A percentile compares a stretch with the other conserved stretches of the same genome.
These are phyloP conservation scores for Temnothorax rugatulus DNA, from an alignment of 2,888 invertebrate species.

Conservation along the genomic window DNA sequence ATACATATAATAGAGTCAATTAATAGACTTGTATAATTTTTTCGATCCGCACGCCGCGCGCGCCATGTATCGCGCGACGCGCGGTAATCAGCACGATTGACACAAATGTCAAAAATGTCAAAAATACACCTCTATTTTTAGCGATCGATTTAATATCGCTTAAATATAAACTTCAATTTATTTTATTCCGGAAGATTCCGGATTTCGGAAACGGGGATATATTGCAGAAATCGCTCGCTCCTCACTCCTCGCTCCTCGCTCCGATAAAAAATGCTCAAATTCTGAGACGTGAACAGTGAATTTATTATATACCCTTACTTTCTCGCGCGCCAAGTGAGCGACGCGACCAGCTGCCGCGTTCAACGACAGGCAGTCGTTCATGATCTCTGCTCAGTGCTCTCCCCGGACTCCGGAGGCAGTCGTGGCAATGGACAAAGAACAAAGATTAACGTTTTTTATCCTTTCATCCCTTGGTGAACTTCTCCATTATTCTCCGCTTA, in stretches of 20 bases:
- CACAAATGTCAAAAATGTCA: no score
- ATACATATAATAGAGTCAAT: no score
- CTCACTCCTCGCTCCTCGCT: no score
- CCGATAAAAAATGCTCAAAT: background rate
- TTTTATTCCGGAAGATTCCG: no score
- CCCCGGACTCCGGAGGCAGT: background rate
- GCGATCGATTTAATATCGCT: background rate
- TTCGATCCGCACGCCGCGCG: no score
- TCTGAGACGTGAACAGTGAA: background rate
- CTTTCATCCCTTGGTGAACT: no score
- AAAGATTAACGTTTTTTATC: constrained; percentile 7
- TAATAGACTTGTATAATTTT: background rate
- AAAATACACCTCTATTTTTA: background rate
- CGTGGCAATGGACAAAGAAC: background rate
- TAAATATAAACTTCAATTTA: no score
- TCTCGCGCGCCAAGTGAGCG: constrained; percentile 66
- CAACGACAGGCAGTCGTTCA: constrained; percentile 69
- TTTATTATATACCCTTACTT: constrained; percentile 66
- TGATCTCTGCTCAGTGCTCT: constrained; percentile 9
- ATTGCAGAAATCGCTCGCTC: no score
- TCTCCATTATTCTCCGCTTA: no score
- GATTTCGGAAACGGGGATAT: no score
- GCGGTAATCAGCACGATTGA: background rate
- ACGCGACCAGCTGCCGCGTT: constrained; percentile 62
- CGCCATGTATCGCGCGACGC: background rate